Conservation (phyloP, 2,888 invertebrate species). For the Teinopalpus imperialis region DNA sequence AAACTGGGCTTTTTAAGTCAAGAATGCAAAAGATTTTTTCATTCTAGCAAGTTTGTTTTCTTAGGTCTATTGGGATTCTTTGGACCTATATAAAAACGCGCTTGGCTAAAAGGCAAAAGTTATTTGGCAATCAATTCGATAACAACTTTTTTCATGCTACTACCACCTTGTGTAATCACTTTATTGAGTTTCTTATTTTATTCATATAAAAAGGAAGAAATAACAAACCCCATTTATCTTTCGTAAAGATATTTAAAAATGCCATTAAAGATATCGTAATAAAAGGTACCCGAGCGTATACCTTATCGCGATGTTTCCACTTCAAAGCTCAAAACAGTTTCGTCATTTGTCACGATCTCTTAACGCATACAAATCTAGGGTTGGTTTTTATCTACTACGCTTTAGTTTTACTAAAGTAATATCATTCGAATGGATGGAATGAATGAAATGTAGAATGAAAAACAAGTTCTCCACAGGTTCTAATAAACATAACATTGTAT, state of each 20-base stretch:
- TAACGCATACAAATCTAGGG: constrained; percentile 34
- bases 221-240: neutral
- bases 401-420: too few relatives aligned
- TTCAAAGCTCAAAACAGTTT: constrained; percentile 9
- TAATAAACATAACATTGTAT: too few relatives aligned
- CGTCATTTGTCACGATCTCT: constrained; percentile 29
- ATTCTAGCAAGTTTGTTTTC: constrained; percentile 3
- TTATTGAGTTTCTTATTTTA: too few relatives aligned
- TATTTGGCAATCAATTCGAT: too few relatives aligned
- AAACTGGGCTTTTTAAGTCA: neutral
- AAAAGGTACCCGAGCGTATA: constrained; percentile 7
- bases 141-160: too few relatives aligned
- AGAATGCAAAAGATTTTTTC: constrained; percentile 11
- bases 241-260: neutral
- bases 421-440: too few relatives aligned
- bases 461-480: too few relatives aligned
- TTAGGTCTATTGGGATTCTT: neutral
- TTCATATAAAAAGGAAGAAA: neutral
- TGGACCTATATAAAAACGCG: too few relatives aligned
- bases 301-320: constrained; percentile 15
- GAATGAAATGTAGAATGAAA: too few relatives aligned
- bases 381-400: constrained; percentile 28
- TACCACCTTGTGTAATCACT: too few relatives aligned
- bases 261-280: neutral
- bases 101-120: too few relatives aligned